phyloP scores from a whole-genome alignment of 2,888 invertebrate genomes.

The Tetramorium bicarinatum region DNA sequence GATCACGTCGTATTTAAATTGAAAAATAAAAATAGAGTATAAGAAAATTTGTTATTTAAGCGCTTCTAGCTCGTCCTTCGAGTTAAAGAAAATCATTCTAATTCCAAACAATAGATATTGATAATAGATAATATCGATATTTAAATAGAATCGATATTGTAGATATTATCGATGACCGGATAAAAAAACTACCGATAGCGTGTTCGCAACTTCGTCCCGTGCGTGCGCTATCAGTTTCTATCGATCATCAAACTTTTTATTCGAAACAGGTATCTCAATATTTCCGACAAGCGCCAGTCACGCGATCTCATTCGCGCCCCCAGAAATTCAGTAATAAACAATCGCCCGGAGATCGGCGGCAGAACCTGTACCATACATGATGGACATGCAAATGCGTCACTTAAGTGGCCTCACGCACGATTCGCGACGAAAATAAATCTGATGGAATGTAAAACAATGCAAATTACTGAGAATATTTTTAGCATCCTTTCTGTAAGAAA shows the following conservation, averaged over 20 bases:
- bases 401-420: constrained; percentile 14
- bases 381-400: constrained; percentile 42
- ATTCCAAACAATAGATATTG: background rate
- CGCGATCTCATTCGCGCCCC: constrained; percentile 31
- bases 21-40: background rate
- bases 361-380: background rate
- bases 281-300: constrained; percentile 24
- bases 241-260: constrained; percentile 32
- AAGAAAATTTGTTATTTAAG: background rate
- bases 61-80: background rate
- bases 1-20: background rate
- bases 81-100: background rate
- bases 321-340: constrained; percentile 58
- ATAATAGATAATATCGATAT: background rate
- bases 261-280: background rate
- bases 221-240: constrained; percentile 37
- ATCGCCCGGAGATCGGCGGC: constrained; percentile 42
- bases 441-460: constrained; percentile 19
- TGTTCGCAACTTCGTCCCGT: background rate
- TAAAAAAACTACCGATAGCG: background rate
- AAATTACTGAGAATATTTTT: constrained; percentile 23
- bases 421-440: constrained; percentile 27
- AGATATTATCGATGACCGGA: background rate
- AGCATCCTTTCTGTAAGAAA: background rate
- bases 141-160: no score